Percentiles rank a stretch among this genome's conserved stretches.
Conservation (phyloP, 2,888 invertebrate genomes). For the Drosophila nr. fundita region DNA sequence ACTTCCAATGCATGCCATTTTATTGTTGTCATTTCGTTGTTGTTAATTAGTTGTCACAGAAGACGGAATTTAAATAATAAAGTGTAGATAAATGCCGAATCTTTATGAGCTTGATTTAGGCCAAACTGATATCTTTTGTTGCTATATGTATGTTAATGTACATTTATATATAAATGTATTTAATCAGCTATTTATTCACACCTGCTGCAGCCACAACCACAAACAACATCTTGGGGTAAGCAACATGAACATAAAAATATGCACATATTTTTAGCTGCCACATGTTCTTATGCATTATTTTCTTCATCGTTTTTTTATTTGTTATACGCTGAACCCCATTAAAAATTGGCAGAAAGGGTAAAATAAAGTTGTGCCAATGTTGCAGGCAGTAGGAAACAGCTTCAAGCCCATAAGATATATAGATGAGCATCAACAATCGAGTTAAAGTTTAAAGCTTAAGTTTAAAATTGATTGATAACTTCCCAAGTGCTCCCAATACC, state of each 20-base stretch:
- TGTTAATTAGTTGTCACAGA: constrained; percentile 10
- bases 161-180: not conserved
- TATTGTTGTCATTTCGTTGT: not conserved
- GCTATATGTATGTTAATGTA: not conserved
- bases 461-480: not conserved
- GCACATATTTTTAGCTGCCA: constrained; percentile 61
- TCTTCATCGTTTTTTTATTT: constrained; percentile 16
- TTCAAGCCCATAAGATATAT: not conserved
- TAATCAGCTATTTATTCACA: constrained; percentile 29
- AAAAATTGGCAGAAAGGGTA: not conserved
- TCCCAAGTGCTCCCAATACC: not conserved
- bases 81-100: constrained; percentile 28
- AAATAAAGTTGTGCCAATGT: not conserved
- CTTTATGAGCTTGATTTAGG: constrained; percentile 8
- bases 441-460: not conserved
- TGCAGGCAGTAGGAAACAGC: not conserved
- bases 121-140: constrained; percentile 22
- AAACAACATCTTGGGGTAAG: constrained; percentile 13
- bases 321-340: not conserved
- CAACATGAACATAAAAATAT: constrained; percentile 38
- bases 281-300: constrained; percentile 26
- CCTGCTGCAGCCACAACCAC: constrained; percentile 9
- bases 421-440: not conserved
- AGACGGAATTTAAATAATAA: constrained; percentile 26
- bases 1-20: constrained; percentile 32